Evolutionary conservation across 2,797 vertebrate genomes (phyloP).

Genomic region (Mormyrus hasselquistii): DNA sequence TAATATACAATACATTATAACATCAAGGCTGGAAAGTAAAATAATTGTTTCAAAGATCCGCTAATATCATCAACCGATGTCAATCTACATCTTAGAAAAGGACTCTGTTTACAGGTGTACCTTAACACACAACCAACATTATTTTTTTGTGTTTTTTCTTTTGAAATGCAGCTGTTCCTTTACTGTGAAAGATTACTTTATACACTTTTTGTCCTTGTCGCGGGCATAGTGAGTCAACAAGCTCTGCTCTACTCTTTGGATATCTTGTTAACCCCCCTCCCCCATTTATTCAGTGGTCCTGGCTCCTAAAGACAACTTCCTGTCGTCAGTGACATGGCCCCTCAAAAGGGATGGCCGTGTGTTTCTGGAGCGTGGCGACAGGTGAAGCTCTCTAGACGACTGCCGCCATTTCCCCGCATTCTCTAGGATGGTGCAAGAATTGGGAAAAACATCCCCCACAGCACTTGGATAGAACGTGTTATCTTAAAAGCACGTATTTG

Average conservation of each 20-base stretch:
- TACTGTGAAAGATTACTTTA: constrained; percentile 36
- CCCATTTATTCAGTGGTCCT: neutral
- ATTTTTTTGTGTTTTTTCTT: constrained; percentile 40
- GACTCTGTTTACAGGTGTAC: constrained; percentile 69
- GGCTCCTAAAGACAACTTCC: neutral
- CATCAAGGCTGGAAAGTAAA: constrained; percentile 58
- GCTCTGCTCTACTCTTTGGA: constrained; percentile 48
- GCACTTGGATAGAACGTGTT: neutral
- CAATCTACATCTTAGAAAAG: constrained; percentile 68
- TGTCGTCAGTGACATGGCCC: neutral
- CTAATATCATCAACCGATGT: constrained; percentile 48
- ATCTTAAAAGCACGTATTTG: constrained; percentile 37
- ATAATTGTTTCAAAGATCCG: constrained; percentile 60
- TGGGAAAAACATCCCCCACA: neutral
- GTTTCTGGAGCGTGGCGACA: neutral
- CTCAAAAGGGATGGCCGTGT: neutral
- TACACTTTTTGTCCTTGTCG: constrained; percentile 38
- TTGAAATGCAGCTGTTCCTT: constrained; percentile 64
- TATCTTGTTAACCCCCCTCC: constrained; percentile 35
- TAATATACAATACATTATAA: constrained; percentile 72
- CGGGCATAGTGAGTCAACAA: constrained; percentile 22
- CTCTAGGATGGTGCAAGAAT: neutral
- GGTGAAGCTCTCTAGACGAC: constrained; percentile 18
- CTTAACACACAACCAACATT: constrained; percentile 63
- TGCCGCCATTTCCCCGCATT: neutral